A percentile compares a stretch with the other conserved stretches of the same genome.
Conservation (phyloP, 37 sponge, comb jelly and placozoan species). For the Halichondria panicea region DNA sequence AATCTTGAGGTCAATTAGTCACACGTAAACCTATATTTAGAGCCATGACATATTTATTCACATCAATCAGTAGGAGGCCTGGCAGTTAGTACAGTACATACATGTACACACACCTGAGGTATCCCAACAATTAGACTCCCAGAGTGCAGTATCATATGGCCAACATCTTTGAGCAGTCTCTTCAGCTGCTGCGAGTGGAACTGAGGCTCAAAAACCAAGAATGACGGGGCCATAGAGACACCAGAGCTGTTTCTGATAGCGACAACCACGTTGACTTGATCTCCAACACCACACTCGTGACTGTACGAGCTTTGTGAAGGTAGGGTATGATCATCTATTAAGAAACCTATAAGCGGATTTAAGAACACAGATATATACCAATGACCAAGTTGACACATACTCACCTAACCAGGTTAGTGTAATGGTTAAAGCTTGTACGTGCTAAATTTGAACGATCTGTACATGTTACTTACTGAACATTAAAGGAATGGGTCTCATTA, state of each 20-base stretch:
- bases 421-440: no score
- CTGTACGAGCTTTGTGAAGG: not conserved
- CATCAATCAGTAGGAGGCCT: not conserved
- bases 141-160: slow-evolving; percentile 3
- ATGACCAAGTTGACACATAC: not conserved
- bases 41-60: not conserved
- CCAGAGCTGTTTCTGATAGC: slow-evolving; percentile 18
- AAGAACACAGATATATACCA: not conserved
- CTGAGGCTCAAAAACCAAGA: slow-evolving; percentile 17
- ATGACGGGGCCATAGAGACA: slow-evolving; percentile 1
- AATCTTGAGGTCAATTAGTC: no score
- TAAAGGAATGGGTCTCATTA: slow-evolving; percentile 44
- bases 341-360: not conserved
- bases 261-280: not conserved
- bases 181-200: slow-evolving; percentile 15
- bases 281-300: slow-evolving; percentile 7
- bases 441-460: no score
- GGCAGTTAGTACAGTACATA: not conserved
- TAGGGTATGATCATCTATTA: not conserved
- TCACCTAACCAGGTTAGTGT: not conserved
- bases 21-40: not conserved
- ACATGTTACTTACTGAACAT: slow-evolving; percentile 54
- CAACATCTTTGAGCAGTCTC: slow-evolving; percentile 10
- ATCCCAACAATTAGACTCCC: slow-evolving; percentile 2
- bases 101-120: slow-evolving; percentile 6